These are phyloP conservation scores for Paraescarpia echinospica DNA, from an alignment of 1,140 invertebrate genomes.

Conservation along the genomic window DNA sequence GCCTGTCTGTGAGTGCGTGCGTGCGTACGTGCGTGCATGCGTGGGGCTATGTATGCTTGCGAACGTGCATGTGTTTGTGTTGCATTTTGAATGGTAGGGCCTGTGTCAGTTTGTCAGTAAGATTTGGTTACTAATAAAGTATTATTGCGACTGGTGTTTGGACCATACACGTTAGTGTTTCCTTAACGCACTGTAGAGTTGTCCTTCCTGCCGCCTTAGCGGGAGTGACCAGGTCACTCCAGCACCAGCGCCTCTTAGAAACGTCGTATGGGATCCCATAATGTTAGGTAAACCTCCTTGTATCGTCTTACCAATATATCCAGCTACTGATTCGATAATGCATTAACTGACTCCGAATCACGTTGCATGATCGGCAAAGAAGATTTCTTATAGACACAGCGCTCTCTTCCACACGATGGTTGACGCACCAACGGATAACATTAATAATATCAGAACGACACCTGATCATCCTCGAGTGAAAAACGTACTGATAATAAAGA, in stretches of 20 bases:
- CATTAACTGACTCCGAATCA: not conserved
- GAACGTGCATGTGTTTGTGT: not conserved
- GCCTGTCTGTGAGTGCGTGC: slow-evolving; percentile 14
- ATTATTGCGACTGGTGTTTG: not conserved
- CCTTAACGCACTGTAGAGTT: not conserved
- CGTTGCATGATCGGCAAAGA: not conserved
- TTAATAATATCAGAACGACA: not conserved
- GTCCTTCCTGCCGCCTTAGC: not conserved
- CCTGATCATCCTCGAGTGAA: not conserved
- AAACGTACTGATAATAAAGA: not conserved
- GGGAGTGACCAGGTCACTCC: not conserved
- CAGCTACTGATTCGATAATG: not conserved
- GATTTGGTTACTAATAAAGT: not conserved
- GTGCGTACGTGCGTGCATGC: slow-evolving; percentile 19
- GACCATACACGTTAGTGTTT: not conserved
- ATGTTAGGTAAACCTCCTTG: not conserved
- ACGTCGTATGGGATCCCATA: too few relatives aligned
- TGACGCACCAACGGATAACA: not conserved
- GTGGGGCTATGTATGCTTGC: slow-evolving; percentile 3
- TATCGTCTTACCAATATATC: not conserved
- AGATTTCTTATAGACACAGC: not conserved
- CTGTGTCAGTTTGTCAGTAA: not conserved
- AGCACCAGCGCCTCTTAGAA: not conserved
- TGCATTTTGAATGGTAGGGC: not conserved
- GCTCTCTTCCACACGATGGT: not conserved